Evolutionary conservation across 1,140 invertebrate genomes (phyloP), one percentile per base, ranked within the genome.

Genomic region (Cyclina sinensis): DNA sequence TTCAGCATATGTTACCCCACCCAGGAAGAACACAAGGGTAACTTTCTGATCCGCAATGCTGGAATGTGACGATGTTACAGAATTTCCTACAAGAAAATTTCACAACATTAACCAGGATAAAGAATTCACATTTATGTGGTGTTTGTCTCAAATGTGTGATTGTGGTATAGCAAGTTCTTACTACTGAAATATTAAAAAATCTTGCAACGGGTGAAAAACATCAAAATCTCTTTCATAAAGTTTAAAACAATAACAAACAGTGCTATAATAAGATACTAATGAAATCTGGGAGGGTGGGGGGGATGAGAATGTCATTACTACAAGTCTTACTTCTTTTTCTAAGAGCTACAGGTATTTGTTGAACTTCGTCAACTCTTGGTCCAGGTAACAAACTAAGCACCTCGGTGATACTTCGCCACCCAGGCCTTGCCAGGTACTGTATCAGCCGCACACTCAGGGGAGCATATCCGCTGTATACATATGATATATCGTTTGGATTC

Each of bases 1-100:
- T 95, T 99, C 99, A 3, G 98, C 98, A 96, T 97, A 99, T 0
- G 99, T 99, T 94, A 98, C 99, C 2, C 99, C 99, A 16, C 99
- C 99, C 30, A 99, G 97, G 94, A 99, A 99, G 94, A 99, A 98
- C 0, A 99, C 98, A 7, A 99, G 95, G n/a, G 99, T 97, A 0
- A 98, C 97, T 93, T 95, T 96, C 91, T 95, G 95, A 48, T 96
- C 96, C 24, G 93, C 91, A 12, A 91, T 90, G 79, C 90, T 94
- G 62, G 95, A 96, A 91, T 95, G 94, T 48, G 94, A 92, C 9
- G 96, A 96, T 24, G 92, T 93, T 14, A 94, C 93, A 37, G 95
- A 96, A 48, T 91, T 93, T 78, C 94, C 95, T 96, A 85, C 0
- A 90, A 90, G 87, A 21, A 74, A n/a, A n/a, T n/a, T n/a, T n/a